Evolutionary conservation across 2,113 vertebrate species (phyloP).

Genomic region (Anthoscopus minutus): DNA sequence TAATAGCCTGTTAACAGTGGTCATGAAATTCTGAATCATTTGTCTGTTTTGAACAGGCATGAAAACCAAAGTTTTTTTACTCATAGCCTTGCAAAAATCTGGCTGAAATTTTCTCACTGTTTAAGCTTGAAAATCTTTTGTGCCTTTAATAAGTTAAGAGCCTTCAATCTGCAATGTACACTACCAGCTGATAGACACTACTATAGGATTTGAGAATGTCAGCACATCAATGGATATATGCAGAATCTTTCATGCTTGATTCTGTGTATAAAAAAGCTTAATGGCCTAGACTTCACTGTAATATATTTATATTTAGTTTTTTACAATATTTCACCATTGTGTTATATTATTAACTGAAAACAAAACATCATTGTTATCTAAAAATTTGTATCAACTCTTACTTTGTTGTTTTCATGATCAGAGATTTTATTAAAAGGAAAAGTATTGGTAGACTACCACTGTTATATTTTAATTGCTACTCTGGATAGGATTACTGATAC

Average conservation of each 20-base stretch:
- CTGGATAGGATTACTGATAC: slow-evolving; percentile 35
- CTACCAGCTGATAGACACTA: neutral
- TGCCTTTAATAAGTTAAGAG: neutral
- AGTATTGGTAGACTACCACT: neutral
- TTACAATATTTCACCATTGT: neutral
- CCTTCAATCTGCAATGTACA: neutral
- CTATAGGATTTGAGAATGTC: neutral
- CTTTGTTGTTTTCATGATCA: neutral
- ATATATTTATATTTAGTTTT: neutral
- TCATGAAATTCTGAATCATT: neutral
- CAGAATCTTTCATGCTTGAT: neutral
- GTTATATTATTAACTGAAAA: neutral
- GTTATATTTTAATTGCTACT: slow-evolving; percentile 6
- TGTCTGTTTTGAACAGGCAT: neutral
- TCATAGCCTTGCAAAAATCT: neutral
- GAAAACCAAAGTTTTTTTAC: neutral
- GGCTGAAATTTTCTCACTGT: neutral
- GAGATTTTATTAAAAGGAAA: slow-evolving; percentile 7
- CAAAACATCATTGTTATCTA: neutral
- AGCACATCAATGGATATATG: neutral
- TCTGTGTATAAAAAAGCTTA: neutral
- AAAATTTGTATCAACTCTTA: neutral
- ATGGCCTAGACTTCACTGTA: neutral
- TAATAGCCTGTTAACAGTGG: neutral
- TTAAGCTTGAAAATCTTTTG: neutral